Evolutionary conservation across 2,888 invertebrate species (phyloP).

Genomic region (Polymixis lichenea): DNA sequence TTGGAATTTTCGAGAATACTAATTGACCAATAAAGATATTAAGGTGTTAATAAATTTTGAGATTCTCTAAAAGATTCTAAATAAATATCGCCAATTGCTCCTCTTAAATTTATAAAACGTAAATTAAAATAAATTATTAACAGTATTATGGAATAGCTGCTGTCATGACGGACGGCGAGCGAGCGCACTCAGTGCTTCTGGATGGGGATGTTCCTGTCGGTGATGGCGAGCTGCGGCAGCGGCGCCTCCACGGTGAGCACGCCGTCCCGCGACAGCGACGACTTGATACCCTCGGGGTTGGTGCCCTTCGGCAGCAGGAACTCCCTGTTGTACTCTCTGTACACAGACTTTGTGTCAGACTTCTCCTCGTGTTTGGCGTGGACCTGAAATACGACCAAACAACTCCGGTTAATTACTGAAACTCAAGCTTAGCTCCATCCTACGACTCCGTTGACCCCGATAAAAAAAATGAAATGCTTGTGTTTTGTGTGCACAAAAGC

Average conservation of each 20-base stretch:
- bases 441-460: constrained; percentile 75
- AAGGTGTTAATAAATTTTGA: constrained; percentile 83
- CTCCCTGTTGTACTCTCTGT: constrained; percentile 99
- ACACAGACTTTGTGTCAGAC: constrained; percentile 98
- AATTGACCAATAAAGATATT: constrained; percentile 77
- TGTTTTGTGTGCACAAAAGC: constrained; percentile 70
- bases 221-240: constrained; percentile 95
- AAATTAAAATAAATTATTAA: constrained; percentile 90
- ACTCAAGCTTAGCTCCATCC: constrained; percentile 58
- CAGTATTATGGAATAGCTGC: constrained; percentile 89
- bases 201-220: constrained; percentile 96
- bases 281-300: constrained; percentile 98
- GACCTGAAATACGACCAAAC: constrained; percentile 92
- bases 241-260: constrained; percentile 99
- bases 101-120: constrained; percentile 85
- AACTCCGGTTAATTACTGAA: constrained; percentile 38
- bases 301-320: constrained; percentile 99
- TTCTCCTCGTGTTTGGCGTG: constrained; percentile 99
- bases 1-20: constrained; percentile 76
- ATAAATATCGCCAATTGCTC: constrained; percentile 85
- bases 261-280: constrained; percentile 98
- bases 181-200: constrained; percentile 89
- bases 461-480: constrained; percentile 67
- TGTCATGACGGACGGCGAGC: constrained; percentile 75
- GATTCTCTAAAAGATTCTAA: constrained; percentile 88